Percentiles rank a stretch among this genome's conserved stretches.
Conservation (phyloP, 2,113 vertebrate species). For the Rafetus swinhoei region DNA sequence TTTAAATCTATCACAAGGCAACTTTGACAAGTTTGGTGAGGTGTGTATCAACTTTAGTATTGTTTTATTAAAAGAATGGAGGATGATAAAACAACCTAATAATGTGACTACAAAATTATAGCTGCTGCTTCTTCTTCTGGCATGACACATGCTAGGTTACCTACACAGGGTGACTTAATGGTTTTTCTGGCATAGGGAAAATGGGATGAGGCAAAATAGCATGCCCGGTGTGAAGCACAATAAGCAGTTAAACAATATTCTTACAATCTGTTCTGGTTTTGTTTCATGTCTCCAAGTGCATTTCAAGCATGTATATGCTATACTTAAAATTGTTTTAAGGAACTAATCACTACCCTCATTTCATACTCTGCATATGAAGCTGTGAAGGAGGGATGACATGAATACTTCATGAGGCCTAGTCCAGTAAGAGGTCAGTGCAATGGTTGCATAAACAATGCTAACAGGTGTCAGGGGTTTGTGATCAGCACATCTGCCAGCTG, state of each 20-base stretch:
- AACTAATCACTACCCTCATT: background rate
- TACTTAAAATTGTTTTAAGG: background rate
- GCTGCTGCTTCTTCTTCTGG: background rate
- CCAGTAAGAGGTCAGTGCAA: background rate
- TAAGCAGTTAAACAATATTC: background rate
- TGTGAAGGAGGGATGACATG: accelerated
- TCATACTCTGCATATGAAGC: background rate
- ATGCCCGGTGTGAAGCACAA: accelerated
- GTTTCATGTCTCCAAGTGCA: background rate
- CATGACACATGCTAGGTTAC: background rate
- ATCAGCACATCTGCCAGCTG: background rate
- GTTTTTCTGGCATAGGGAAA: background rate
- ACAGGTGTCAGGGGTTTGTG: background rate
- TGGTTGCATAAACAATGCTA: background rate
- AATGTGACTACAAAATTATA: background rate
- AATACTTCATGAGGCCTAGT: background rate
- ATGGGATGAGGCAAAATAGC: background rate
- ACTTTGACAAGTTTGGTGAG: constrained; percentile 17
- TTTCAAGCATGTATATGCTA: background rate
- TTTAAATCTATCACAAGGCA: background rate
- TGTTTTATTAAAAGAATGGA: background rate
- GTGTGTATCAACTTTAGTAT: background rate
- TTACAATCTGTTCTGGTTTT: background rate
- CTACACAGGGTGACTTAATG: background rate
- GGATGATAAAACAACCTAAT: constrained; percentile 1